Evolutionary conservation across 2,888 invertebrate genomes (phyloP).

Genomic region (Apamea crenata): DNA sequence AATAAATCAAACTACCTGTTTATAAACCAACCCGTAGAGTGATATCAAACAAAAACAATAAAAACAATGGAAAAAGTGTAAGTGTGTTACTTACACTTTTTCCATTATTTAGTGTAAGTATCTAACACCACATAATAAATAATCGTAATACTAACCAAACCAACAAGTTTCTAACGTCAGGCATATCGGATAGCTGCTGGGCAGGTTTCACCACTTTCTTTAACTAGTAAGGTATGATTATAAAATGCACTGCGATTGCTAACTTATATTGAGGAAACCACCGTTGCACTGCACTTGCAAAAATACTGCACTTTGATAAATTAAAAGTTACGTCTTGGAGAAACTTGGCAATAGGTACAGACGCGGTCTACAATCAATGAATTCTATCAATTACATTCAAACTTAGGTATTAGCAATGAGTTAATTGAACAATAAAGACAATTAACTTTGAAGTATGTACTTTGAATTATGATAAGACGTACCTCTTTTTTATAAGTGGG

Average conservation of each 20-base stretch:
- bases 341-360: background rate
- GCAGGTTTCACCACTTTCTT: conserved; percentile 62
- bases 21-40: background rate
- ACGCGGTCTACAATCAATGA: conserved; percentile 20
- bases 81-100: background rate
- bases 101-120: no score
- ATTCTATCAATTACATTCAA: conserved; percentile 28
- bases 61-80: conserved; percentile 28
- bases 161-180: conserved; percentile 57
- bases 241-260: conserved; percentile 47
- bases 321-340: conserved; percentile 11
- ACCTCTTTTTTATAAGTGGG: background rate
- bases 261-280: conserved; percentile 21
- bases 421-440: conserved; percentile 34
- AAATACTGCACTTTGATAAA: conserved; percentile 15
- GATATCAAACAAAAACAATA: no score
- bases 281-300: conserved; percentile 24
- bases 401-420: conserved; percentile 19
- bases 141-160: conserved; percentile 26
- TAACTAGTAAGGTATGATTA: conserved; percentile 47
- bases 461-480: conserved; percentile 13
- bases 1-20: background rate
- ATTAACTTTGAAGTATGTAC: conserved; percentile 33
- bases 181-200: conserved; percentile 40
- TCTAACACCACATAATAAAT: conserved; percentile 24